These are phyloP conservation scores for Datnioides undecimradiatus DNA, from an alignment of 2,113 vertebrate species.

Conservation along the genomic window DNA sequence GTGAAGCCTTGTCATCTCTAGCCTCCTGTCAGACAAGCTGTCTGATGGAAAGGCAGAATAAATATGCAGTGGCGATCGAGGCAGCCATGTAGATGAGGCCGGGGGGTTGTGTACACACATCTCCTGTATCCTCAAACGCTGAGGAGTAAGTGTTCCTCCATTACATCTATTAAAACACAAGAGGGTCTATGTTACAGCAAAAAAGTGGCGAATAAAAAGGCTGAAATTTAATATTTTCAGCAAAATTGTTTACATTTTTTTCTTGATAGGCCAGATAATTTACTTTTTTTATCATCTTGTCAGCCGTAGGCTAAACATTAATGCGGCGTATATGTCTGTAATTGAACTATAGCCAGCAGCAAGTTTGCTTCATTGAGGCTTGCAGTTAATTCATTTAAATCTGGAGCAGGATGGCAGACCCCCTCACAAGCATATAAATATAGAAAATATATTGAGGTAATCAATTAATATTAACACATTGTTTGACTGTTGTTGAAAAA, in stretches of 20 bases:
- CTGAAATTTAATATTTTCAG: no score
- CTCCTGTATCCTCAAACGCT: neutral
- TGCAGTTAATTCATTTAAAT: neutral
- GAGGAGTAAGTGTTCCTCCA: neutral
- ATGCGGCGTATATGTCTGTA: no score
- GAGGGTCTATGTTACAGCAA: neutral
- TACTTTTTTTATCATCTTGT: no score
- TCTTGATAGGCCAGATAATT: no score
- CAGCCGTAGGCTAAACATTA: no score
- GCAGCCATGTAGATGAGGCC: neutral
- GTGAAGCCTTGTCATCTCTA: conserved; percentile 29
- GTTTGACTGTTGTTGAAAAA: neutral
- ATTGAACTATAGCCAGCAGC: neutral
- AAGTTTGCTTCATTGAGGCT: neutral
- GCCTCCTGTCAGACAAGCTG: conserved; percentile 18
- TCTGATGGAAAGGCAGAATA: conserved; percentile 10
- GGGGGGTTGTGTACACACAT: neutral
- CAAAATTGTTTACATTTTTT: no score
- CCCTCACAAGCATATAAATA: neutral
- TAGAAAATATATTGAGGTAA: neutral
- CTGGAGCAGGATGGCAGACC: neutral
- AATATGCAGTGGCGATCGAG: conserved; percentile 4
- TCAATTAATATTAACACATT: neutral
- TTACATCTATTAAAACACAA: neutral
- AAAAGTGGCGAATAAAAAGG: neutral